A percentile compares a stretch with the other conserved stretches of the same genome.
Evolutionary conservation across 2,797 vertebrate species (phyloP).

Genomic region (Allobates femoralis): DNA sequence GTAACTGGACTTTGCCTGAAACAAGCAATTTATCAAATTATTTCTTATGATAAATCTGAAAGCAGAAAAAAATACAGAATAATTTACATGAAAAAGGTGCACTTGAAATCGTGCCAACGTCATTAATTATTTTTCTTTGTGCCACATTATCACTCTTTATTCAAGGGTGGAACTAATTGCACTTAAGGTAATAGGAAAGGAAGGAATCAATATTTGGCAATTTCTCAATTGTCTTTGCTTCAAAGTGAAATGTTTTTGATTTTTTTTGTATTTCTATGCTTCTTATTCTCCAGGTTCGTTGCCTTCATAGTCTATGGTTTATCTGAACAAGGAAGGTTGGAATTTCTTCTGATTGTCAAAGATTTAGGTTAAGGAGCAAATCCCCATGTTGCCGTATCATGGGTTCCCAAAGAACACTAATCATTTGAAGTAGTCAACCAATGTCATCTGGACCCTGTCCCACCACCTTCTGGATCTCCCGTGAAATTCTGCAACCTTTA

Average conservation of each 20-base stretch:
- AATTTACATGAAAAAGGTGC: conserved; percentile 49
- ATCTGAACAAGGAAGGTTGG: neutral
- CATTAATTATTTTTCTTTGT: conserved; percentile 73
- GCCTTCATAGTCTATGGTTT: neutral
- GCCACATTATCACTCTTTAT: conserved; percentile 74
- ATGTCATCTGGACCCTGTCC: conserved; percentile 62
- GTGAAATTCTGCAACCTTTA: conserved; percentile 23
- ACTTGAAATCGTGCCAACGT: conserved; percentile 45
- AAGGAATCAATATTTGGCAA: conserved; percentile 37
- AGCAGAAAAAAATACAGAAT: conserved; percentile 10
- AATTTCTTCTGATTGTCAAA: conserved; percentile 20
- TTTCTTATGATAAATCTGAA: conserved; percentile 55
- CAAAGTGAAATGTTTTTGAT: neutral
- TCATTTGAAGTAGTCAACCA: conserved; percentile 70
- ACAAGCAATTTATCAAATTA: conserved; percentile 21
- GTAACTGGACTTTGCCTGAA: neutral
- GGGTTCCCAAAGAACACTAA: conserved; percentile 41
- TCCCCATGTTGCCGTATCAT: neutral
- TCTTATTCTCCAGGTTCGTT: conserved; percentile 3
- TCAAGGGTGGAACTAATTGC: conserved; percentile 76
- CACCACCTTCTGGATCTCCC: conserved; percentile 22
- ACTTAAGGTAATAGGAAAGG: conserved; percentile 72
- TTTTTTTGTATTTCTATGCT: neutral
- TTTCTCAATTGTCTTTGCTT: neutral
- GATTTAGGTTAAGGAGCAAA: conserved; percentile 27